Base-by-base conservation (phyloP, 2,888 invertebrate genomes). In the Tetanocera ferruginea region DNA sequence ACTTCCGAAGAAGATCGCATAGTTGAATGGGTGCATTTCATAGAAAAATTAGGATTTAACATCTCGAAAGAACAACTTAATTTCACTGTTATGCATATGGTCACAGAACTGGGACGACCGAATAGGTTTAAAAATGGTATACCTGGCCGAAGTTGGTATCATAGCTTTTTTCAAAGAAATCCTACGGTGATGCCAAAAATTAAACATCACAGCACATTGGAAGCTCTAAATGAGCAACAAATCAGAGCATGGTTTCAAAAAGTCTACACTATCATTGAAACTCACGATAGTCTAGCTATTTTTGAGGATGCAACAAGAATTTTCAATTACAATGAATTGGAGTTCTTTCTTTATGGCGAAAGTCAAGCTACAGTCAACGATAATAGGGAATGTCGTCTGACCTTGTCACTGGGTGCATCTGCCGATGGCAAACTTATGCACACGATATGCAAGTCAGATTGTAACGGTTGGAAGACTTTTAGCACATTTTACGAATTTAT, bases 401-500 rank as follows among this genome's bases (percentile, higher is more conserved):
- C 74, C 14, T 19, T 76, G n/a, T 64, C 31, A 25, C 3, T 78
- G 8, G 76, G 76, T 3, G 76, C 76, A 11, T 62, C 34, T 37
- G 76, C 43, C 43, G 43, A 43, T 14, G 43, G 43, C 43, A 43
- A 11, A 43, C 43, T 43, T 34, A 71, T 72, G 72, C 75, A 76
- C 14, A 49, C 71, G 17, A 67, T 78, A 60, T 89, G 88, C n/a
- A 43, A 85, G 82, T 69, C 86, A 87, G 5, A 87, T 88, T 25
- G 84, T 71, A 76, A 11, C 43, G 88, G 88, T 6, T 89, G 89
- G 88, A 90, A 89, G 87, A 87, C 85, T 5, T 80, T 82, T 0
- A 85, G 85, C 81, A 84, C 83, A 0, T 89, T 90, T 82, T 89
- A 82, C 80, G 86, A 89, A 81, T 89, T 86, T 80, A 82, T 89